Evolutionary conservation across 2,797 vertebrate species (phyloP).

Genomic region (Ceyx erithaca): DNA sequence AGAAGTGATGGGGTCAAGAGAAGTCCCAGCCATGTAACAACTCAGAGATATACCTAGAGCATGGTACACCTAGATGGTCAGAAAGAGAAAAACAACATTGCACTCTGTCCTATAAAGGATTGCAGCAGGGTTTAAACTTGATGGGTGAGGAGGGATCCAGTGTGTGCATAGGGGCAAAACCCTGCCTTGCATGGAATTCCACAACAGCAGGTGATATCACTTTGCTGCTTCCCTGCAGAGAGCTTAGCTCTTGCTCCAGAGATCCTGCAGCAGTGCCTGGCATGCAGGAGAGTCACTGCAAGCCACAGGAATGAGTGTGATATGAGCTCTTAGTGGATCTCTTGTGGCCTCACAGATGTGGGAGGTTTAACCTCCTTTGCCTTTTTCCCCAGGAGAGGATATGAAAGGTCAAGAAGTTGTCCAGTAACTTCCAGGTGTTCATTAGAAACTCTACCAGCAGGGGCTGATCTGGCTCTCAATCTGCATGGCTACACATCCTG

Average conservation of each 20-base stretch:
- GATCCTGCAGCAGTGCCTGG: not conserved
- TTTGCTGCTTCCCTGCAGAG: not conserved
- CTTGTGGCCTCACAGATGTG: not conserved
- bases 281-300: not conserved
- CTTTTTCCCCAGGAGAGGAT: not conserved
- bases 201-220: not conserved
- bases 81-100: not conserved
- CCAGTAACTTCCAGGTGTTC: not conserved
- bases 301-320: not conserved
- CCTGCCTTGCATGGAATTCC: not conserved
- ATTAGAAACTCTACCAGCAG: not conserved
- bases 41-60: not conserved
- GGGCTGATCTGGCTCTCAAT: not conserved
- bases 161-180: not conserved
- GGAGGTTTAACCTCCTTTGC: slow-evolving; percentile 9
- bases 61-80: not conserved
- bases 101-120: not conserved
- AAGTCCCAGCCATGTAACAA: not conserved
- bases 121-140: not conserved
- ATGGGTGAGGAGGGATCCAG: not conserved
- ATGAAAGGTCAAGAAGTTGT: not conserved
- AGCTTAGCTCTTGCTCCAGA: not conserved
- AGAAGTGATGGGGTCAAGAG: not conserved
- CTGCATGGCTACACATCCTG: not conserved
- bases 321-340: not conserved